Conservation (phyloP, 2,888 invertebrate species). For the Rugalucina vietnamica region DNA sequence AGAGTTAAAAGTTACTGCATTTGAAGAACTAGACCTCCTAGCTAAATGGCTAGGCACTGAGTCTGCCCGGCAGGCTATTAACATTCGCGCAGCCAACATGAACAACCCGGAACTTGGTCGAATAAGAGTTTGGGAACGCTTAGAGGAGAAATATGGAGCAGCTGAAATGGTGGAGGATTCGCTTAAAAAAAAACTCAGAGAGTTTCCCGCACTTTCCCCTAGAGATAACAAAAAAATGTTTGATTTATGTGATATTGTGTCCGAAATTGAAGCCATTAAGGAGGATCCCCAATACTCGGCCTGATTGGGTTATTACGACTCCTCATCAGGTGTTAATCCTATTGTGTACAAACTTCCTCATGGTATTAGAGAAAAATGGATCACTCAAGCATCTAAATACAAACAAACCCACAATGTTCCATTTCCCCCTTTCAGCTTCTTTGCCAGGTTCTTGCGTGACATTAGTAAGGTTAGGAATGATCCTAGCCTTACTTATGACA, state of each 20-base stretch:
- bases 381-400: conserved; percentile 5
- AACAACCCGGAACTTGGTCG: conserved; percentile 21
- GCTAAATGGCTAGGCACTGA: conserved; percentile 46
- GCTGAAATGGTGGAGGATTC: conserved; percentile 30
- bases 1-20: background rate
- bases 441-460: conserved; percentile 8
- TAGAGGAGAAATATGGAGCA: conserved; percentile 44
- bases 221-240: conserved; percentile 18
- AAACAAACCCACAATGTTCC: conserved; percentile 5
- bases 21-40: conserved; percentile 36
- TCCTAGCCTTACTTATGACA: no score
- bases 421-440: conserved; percentile 23
- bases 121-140: conserved; percentile 26
- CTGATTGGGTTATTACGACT: conserved; percentile 22
- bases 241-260: conserved; percentile 23
- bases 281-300: conserved; percentile 15
- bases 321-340: conserved; percentile 18
- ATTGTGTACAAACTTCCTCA: conserved; percentile 23
- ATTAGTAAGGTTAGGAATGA: conserved; percentile 20
- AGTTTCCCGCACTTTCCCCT: conserved; percentile 17
- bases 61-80: conserved; percentile 30
- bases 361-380: conserved; percentile 26
- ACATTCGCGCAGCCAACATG: conserved; percentile 35
- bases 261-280: conserved; percentile 17
- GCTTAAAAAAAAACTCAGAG: conserved; percentile 14